Evolutionary conservation across 2,113 vertebrate species (phyloP), one percentile per base, ranked within the genome.

Genomic region (Thinocorus orbignyianus): DNA sequence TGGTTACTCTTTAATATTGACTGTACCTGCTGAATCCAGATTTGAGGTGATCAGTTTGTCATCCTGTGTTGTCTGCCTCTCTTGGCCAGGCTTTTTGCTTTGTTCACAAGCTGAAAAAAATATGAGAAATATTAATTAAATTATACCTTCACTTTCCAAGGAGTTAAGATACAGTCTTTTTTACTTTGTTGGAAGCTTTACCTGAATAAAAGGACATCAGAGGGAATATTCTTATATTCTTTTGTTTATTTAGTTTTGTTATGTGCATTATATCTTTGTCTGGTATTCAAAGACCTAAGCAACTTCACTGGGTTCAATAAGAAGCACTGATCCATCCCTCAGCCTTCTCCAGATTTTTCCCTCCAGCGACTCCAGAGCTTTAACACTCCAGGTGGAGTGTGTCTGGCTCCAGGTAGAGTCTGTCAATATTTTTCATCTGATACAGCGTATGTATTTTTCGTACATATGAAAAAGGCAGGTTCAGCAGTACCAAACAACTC

Each of bases 391-490:
- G 64, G 92, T 97, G 51, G 70, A 94, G 28, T 86, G 25, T 58
- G 82, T 92, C 92, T 94, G 88, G 83, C 95, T 94, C 86, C 94
- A 94, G 92, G 92, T 93, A 88, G 81, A 88, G 37, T 83, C 81
- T 92, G 91, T 93, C 94, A 88, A 84, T 96, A 93, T 73, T 91
- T 92, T 88, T 94, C 51, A 62, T 86, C 68, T 91, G 77, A 81
- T 72, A 71, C 11, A 41, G 66, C 70, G 28, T 68, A 87, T 55
- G 13, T 95, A 61, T 90, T 93, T 93, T 94, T 92, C 60, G 80
- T 82, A 80, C 17, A 48, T 11, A n/a, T 31, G 24, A 80, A 94
- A 86, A 84, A 87, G 52, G 26, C 20, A 85, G 39, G 14, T 69
- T 90, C 66, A 92, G 66, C 81, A 88, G 35, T 60, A 90, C 39